Evolutionary conservation across 2,113 vertebrate genomes (phyloP).

Genomic region (Leptobrachium leishanense): DNA sequence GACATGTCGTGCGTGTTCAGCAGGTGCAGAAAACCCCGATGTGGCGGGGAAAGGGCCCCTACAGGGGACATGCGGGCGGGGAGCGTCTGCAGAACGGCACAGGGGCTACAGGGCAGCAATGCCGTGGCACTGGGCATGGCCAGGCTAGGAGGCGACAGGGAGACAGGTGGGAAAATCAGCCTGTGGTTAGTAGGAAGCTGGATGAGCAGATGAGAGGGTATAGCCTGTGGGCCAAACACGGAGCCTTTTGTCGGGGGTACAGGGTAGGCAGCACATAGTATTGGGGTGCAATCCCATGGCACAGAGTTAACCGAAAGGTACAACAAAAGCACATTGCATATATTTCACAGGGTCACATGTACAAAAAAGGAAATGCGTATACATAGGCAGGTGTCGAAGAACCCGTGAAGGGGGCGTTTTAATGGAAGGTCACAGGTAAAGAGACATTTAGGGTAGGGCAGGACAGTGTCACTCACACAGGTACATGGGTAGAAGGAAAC

Average conservation of each 20-base stretch:
- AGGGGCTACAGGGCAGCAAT: constrained; percentile 13
- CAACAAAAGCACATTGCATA: no score
- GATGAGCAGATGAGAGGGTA: constrained; percentile 48
- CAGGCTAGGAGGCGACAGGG: constrained; percentile 41
- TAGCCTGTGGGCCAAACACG: not conserved
- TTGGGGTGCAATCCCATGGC: no score
- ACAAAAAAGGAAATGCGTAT: no score
- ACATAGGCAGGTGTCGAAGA: no score
- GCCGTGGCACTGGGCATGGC: not conserved
- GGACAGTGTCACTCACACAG: no score
- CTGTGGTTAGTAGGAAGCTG: constrained; percentile 56
- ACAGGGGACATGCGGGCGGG: constrained; percentile 83
- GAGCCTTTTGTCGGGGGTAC: constrained; percentile 35
- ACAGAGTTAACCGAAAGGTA: no score
- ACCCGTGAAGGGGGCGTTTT: no score
- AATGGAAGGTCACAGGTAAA: no score
- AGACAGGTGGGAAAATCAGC: constrained; percentile 59
- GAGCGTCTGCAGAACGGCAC: constrained; percentile 63
- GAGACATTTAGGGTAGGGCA: no score
- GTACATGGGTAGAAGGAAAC: no score
- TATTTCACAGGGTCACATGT: no score
- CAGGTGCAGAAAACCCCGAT: constrained; percentile 67
- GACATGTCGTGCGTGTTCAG: constrained; percentile 67
- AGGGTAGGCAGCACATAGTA: constrained; percentile 29
- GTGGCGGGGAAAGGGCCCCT: constrained; percentile 83